A percentile compares a stretch with the other conserved stretches of the same genome.
Conservation (phyloP, 2,888 invertebrate species). For the Bugula neritina region DNA sequence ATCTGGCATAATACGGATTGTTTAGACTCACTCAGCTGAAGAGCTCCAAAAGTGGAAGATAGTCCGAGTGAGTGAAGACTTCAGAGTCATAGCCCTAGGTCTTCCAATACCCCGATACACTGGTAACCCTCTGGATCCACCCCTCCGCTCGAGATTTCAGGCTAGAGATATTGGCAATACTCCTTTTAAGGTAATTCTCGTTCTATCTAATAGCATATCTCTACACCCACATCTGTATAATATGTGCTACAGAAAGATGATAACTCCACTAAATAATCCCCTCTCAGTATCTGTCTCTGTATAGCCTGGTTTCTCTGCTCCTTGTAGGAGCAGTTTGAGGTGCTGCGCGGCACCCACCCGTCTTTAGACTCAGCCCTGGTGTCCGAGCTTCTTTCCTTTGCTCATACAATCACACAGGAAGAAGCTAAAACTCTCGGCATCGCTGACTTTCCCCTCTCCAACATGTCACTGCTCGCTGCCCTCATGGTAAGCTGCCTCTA, state of each 20-base stretch:
- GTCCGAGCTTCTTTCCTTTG: conserved; percentile 68
- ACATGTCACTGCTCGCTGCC: conserved; percentile 63
- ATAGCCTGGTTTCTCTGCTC: neutral
- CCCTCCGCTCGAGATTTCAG: conserved; percentile 87
- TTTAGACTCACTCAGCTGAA: conserved; percentile 71
- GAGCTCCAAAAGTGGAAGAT: conserved; percentile 79
- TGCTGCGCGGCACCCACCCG: conserved; percentile 1
- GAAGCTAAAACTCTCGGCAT: conserved; percentile 68
- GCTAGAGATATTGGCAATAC: conserved; percentile 68
- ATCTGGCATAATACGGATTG: too few species aligned
- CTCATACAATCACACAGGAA: conserved; percentile 70
- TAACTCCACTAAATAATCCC: too few species aligned
- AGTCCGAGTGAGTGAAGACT: conserved; percentile 85
- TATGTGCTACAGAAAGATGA: too few species aligned
- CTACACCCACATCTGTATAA: neutral
- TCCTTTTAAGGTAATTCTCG: conserved; percentile 55
- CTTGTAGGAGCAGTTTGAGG: conserved; percentile 23
- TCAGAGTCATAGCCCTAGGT: conserved; percentile 60
- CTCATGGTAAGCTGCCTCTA: conserved; percentile 60
- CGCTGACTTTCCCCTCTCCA: conserved; percentile 86
- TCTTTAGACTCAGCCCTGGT: conserved; percentile 48
- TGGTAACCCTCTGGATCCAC: conserved; percentile 92
- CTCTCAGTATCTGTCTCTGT: too few species aligned
- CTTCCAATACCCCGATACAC: conserved; percentile 51
- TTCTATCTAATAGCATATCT: neutral